Base-by-base conservation (phyloP, 2,888 invertebrate genomes). In the Lymantria dispar region DNA sequence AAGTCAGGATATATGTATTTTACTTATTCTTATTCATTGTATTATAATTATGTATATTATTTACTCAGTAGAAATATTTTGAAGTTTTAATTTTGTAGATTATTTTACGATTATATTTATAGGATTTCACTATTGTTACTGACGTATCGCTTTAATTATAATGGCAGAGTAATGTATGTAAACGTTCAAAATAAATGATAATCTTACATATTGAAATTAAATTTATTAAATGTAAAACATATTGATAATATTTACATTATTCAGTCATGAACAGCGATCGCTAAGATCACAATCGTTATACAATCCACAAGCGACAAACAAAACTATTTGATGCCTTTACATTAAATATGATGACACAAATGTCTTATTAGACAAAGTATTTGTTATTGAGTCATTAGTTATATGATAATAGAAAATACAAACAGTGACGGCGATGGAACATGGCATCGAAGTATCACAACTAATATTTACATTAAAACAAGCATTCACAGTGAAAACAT, bases 161-260 rank as follows among this genome's bases (percentile, higher is more conserved):
- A 2, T 22, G 22, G 22, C 22, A 22, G n/a, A 30, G 14, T 38
- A 12, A 0, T 40, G 22, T 12, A 14, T 7, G 8, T 30, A 38
- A 47, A 44, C 30, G 49, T 45, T 50, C 53, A 62, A 33, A 33
- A 1, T 54, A 52, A 59, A 72, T 70, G 46, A 69, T 54, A 68
- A 61, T 56, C 47, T 39, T 43, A 46, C 14, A 45, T 78, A 76
- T 73, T 76, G 80, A 80, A 80, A 82, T 76, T 82, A 80, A 68
- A 80, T 66, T 85, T 83, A 85, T 86, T 87, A 75, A 76, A 76
- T 85, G 83, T 75, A 85, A 85, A 87, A 84, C 80, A 83, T 33
- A 33, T 33, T 33, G 70, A 78, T 72, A 73, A 73, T 87, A 88
- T 88, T 86, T 88, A 89, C 88, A 89, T 75, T 85, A 85, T 87